Base-by-base conservation (phyloP, 2,113 vertebrate species). In the Podarcis raffonei region DNA sequence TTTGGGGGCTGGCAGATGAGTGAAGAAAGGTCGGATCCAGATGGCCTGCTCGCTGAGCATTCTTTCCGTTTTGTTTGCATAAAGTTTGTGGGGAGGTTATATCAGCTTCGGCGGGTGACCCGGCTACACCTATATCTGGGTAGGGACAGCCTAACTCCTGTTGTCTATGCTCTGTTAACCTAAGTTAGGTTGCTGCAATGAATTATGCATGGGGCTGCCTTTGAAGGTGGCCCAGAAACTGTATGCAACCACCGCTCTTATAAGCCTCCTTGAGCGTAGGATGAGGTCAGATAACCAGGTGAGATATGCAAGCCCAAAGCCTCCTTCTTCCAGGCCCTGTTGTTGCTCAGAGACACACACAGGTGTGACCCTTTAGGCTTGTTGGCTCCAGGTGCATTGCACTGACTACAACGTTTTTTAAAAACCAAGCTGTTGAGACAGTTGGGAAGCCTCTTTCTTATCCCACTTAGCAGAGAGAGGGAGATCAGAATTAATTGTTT, bases 331-430 rank as follows among this genome's bases (percentile, higher is more conserved):
- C 32, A 57, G 32, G 4, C 25, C 7, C 22, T 75, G 12, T 57
- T 30, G 53, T 77, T 86, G 75, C 59, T 42, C 74, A 86, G 48
- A 20, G 18, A 20, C 18, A 23, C 18, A 7, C 37, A 57, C 84
- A 86, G 84, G 84, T 86, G 84, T 78, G 84, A 86, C 77, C 59
- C 84, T 86, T 86, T 32, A 86, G 84, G 74, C 57, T n/a, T n/a
- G 74, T 66, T 86, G 75, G 59, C 59, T 48, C 74, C 39, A 65
- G 65, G n/a, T 1, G 1, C 30, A 48, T 77, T 77, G 15, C 69
- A 86, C 71, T 6, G 35, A 42, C 5, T 53, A 53, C 9, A 53
- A 53, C 9, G 2, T 53, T 53, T 53, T 53, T 6, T 5, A 69
- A 81, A 2, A 83, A 11, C 6, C 48, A 53, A 87, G 66, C 78